phyloP scores from a whole-genome alignment of 2,113 vertebrate species.

The Ramphastos sulfuratus region DNA sequence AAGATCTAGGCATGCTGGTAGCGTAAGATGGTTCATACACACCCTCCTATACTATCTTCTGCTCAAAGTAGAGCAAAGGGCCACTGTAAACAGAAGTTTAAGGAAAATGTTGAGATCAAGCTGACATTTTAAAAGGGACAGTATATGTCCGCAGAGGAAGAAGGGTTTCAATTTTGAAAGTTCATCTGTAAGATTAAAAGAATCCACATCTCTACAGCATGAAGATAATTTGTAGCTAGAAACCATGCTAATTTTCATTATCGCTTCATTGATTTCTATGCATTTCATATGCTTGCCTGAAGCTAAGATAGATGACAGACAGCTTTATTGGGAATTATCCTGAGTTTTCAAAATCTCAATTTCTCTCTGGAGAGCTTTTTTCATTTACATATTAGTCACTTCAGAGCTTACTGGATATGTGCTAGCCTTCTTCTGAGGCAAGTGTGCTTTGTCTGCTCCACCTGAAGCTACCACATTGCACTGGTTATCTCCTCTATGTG shows the following conservation, averaged over 20 bases:
- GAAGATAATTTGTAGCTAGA: conserved; percentile 33
- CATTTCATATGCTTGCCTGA: conserved; percentile 16
- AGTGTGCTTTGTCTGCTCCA: background rate
- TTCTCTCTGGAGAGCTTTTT: conserved; percentile 24
- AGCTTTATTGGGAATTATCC: conserved; percentile 30
- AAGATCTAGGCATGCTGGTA: background rate
- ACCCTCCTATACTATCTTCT: background rate
- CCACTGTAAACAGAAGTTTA: background rate
- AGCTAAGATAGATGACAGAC: conserved; percentile 5
- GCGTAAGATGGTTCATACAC: background rate
- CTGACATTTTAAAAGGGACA: background rate
- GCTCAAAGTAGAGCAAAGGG: background rate
- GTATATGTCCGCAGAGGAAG: background rate
- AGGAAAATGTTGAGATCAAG: background rate
- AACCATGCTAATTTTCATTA: conserved; percentile 23
- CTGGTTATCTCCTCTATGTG: background rate
- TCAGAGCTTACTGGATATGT: background rate
- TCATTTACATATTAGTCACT: conserved; percentile 1
- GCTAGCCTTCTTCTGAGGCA: background rate
- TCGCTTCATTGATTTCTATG: background rate
- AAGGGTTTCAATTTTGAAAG: conserved; percentile 8
- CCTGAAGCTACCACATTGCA: background rate
- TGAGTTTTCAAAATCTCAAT: background rate
- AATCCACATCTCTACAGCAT: background rate
- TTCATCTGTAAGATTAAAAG: conserved; percentile 30